Conservation (phyloP, 2,888 invertebrate species). For the Melieria picta region DNA sequence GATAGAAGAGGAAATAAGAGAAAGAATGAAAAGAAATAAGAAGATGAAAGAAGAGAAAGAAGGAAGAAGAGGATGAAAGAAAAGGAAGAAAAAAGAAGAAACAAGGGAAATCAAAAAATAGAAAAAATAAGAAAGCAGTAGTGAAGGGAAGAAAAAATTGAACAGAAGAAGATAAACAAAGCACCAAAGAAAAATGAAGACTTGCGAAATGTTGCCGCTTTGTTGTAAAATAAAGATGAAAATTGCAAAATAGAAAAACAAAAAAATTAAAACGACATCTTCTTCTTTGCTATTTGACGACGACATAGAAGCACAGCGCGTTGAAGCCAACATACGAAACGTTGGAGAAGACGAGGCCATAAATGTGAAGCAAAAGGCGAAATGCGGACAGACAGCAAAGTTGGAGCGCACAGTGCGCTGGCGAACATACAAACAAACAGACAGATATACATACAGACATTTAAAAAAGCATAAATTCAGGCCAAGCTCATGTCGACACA, state of each 20-base stretch:
- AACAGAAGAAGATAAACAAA: conserved; percentile 3
- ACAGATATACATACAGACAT: conserved; percentile 4
- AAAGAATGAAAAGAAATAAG: neutral
- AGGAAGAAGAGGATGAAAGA: neutral
- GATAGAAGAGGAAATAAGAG: neutral
- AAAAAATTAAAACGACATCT: no score
- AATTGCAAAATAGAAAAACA: no score
- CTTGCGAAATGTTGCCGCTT: no score
- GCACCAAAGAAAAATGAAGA: neutral
- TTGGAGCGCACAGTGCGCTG: neutral
- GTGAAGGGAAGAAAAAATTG: neutral
- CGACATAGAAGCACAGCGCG: no score
- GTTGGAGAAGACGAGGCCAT: no score
- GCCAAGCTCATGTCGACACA: conserved; percentile 56
- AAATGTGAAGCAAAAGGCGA: no score
- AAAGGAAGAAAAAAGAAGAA: neutral
- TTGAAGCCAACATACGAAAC: no score
- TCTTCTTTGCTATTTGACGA: no score
- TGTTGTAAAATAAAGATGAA: no score
- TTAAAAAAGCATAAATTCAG: conserved; percentile 54
- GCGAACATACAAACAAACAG: conserved; percentile 15
- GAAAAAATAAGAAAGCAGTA: neutral
- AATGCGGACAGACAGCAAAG: no score
- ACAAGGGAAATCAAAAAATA: conserved; percentile 4
- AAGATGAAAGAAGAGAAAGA: neutral